Evolutionary conservation across 2,797 vertebrate genomes (phyloP), one percentile per base, ranked within the genome.

Genomic region (Brachyrhaphis roseni): DNA sequence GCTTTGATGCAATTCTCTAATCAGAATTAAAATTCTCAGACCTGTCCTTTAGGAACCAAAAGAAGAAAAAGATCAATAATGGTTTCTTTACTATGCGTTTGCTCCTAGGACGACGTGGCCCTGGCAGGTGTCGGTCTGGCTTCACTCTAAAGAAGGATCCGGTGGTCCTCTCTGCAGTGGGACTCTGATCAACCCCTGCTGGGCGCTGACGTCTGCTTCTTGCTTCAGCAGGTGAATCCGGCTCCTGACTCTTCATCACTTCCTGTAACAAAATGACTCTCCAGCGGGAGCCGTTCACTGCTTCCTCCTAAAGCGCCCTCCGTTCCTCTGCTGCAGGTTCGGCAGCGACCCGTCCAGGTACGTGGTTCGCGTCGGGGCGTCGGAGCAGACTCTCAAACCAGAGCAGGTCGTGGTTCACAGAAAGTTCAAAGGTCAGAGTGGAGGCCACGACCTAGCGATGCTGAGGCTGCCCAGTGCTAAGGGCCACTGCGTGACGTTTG

Each of bases 81-180:
- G 28, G 28, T 80, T 71, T 74, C 12, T 77, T 2, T 39, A 20
- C 2, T 26, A 7, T 39, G 39, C 0, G 0, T 49, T 79, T 47
- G 26, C 49, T 34, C 8, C 46, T 79, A 98, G 97, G 92, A 97
- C 96, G 1, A 88, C 95, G 0, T 98, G 97, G 97, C 97, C 97
- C 0, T 98, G 97, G 97, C 97, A 97, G 89, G 96, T 95, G n/a
- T 98, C 97, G 0, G 90, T 98, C 49, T 96, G 97, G 92, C 90
- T 97, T 59, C 96, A 90, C 80, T 96, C 96, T 51, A 94, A 95
- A 80, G 93, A 55, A 28, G 91, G 90, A 86, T 95, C 94, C 12
- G 93, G 94, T 12, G 94, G 93, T 8, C 95, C 98, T 78, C 88
- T 98, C 78, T 98, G 97, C 0, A 97, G 97, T 49, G 97, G 96